phyloP scores from a whole-genome alignment of 2,113 vertebrate species.

The Eurypyga helias region DNA sequence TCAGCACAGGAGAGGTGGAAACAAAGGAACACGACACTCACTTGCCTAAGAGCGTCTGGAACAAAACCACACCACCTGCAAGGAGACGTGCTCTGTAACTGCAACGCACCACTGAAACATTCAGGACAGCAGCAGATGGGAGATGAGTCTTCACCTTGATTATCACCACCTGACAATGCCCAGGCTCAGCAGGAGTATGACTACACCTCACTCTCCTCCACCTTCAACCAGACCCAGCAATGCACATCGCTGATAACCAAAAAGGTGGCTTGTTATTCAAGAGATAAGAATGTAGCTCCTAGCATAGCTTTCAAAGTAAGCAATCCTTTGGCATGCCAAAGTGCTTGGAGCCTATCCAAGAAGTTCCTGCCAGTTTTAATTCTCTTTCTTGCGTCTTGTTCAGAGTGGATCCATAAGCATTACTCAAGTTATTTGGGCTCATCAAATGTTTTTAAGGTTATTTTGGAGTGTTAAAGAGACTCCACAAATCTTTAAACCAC shows the following conservation, averaged over 20 bases:
- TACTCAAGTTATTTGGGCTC: not conserved
- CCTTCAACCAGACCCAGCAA: not conserved
- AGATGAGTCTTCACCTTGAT: not conserved
- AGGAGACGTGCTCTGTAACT: not conserved
- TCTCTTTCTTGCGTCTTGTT: not conserved
- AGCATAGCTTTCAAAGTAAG: not conserved
- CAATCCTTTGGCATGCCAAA: not conserved
- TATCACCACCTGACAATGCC: not conserved
- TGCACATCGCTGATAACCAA: not conserved
- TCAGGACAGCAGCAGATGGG: not conserved
- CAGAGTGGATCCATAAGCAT: not conserved
- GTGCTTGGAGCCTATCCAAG: not conserved
- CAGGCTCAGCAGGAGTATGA: not conserved
- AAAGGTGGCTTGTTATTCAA: not conserved
- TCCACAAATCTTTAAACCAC: not conserved
- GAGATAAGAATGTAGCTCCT: not conserved
- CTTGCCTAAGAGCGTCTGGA: not conserved
- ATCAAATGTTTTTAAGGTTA: not conserved
- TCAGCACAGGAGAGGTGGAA: not conserved
- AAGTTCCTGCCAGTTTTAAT: not conserved
- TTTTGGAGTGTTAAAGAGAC: not conserved
- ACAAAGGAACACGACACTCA: not conserved
- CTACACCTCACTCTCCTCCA: not conserved
- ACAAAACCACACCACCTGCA: not conserved
- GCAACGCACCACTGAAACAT: not conserved